Base-by-base conservation (phyloP, 2,888 invertebrate species). In the Meiosimyza decipiens region DNA sequence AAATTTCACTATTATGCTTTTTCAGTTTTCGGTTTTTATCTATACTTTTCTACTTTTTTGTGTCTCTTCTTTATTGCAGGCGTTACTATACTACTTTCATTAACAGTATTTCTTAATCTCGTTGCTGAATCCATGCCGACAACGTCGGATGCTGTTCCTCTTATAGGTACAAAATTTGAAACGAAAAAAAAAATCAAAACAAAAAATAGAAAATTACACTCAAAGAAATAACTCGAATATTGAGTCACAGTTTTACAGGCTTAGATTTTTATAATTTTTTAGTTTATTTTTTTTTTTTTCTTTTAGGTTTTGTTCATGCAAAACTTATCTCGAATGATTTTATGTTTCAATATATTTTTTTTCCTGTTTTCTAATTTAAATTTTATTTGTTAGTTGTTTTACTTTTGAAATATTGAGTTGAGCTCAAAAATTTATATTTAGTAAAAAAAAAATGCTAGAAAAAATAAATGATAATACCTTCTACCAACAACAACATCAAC, bases 71-170 rank as follows among this genome's bases (percentile, higher is more conserved):
- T 84, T 83, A 82, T 90, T 92, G 88, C 94, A 96, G 96, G 95
- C 91, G 96, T 97, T 90, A 96, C 96, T 89, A 96, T 96, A 89
- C 93, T 96, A 89, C 93, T 98, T 89, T 97, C 97, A 89, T 93
- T 97, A 91, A 97, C 96, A 90, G 97, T 97, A 89, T 97, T 97
- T 92, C 93, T 97, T 90, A 95, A 97, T 91, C 94, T 97, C 91
- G 96, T 98, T 87, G 96, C 96, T 82, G 97, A 97, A 92, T 96
- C 96, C 89, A 94, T 97, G 93, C 97, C 96, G 88, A 92, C 93
- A 81, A 92, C 93, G 84, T 93, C 93, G 88, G 93, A 93, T 88
- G 93, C 93, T 88, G 93, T 93, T 88, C 93, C 93, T 88, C 90
- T 93, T 88, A 93, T 93, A 92, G 93, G 93, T 93, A 91, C 87